Evolutionary conservation across 2,888 invertebrate species (phyloP).

Genomic region (Nemotelus nigrinus): DNA sequence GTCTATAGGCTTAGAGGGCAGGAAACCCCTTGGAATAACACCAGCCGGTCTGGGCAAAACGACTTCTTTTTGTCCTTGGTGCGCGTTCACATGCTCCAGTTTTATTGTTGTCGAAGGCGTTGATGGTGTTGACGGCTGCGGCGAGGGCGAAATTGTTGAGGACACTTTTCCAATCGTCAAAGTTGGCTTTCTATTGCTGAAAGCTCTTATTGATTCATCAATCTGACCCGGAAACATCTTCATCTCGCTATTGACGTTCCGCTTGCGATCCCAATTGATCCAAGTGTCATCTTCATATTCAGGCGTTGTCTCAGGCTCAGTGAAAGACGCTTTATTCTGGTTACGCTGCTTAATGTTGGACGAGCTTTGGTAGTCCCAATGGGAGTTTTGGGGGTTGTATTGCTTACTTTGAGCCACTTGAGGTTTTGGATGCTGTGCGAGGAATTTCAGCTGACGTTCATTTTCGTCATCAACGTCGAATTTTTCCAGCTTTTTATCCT

Average conservation of each 20-base stretch:
- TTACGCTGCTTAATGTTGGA: slow-evolving; percentile 35
- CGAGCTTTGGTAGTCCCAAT: slow-evolving; percentile 1
- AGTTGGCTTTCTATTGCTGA: slow-evolving; percentile 51
- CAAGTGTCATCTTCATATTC: slow-evolving; percentile 64
- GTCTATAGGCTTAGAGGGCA: slow-evolving; percentile 57
- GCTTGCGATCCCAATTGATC: slow-evolving; percentile 66
- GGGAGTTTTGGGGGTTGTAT: slow-evolving; percentile 19
- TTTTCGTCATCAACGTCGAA: slow-evolving; percentile 71
- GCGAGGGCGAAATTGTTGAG: slow-evolving; percentile 21
- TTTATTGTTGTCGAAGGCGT: slow-evolving; percentile 63
- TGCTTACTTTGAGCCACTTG: slow-evolving; percentile 20
- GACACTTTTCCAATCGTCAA: slow-evolving; percentile 8
- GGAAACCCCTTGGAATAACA: slow-evolving; percentile 65
- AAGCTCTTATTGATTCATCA: slow-evolving; percentile 47
- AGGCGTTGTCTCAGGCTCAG: slow-evolving; percentile 54
- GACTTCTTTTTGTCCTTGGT: slow-evolving; percentile 72
- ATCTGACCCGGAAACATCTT: slow-evolving; percentile 32
- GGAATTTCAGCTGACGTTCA: slow-evolving; percentile 72
- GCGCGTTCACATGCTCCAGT: slow-evolving; percentile 67
- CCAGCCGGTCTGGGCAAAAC: slow-evolving; percentile 71
- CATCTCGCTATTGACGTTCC: slow-evolving; percentile 54
- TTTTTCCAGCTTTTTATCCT: slow-evolving; percentile 31
- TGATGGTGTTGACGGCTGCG: slow-evolving; percentile 31
- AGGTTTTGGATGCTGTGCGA: slow-evolving; percentile 68
- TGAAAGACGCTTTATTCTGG: slow-evolving; percentile 22